Base-by-base conservation (phyloP, 2,797 vertebrate species). In the Gymnoscopelus braueri region DNA sequence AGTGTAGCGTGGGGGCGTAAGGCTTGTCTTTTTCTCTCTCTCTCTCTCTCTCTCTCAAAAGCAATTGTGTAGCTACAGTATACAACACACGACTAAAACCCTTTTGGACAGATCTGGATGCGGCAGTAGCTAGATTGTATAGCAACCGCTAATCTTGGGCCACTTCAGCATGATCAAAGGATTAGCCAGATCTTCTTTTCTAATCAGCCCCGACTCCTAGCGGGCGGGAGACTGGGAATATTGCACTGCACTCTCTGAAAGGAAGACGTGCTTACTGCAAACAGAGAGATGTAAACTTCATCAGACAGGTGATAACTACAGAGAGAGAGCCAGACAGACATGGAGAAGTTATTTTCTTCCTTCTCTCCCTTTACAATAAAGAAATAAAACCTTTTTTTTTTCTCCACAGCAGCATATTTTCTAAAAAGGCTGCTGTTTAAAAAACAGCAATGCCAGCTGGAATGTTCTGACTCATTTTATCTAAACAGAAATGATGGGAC, bases 131-230 rank as follows among this genome's bases (percentile, higher is more conserved):
- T 8, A 44, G 66, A 78, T 58, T 78, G 56, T 48, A 62, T 64
- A 75, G 72, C 15, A 19, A 50, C 60, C 14, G 53, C 56, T 74
- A 71, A 85, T 84, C 69, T 84, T 14, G 52, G 78, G 62, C 67
- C 74, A 77, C 81, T 87, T 85, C 65, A 76, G 15, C 67, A 70
- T 78, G 71, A 88, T 81, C 80, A 82, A 52, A 76, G 71, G 63
- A 72, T 85, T 80, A 79, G 50, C 58, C 51, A 54, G 72, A 54
- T 24, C 49, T 8, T 65, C 67, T 29, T 50, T 65, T 60, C 39
- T 81, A 80, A 84, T 82, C 84, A 78, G 71, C 68, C 67, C 60
- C 48, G 54, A 60, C 72, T 57, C 58, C 63, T 63, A 24, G 19
- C 19, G 19, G 19, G 57, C 60, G 49, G 39, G 50, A 69, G 69